Percentiles rank a stretch among this genome's conserved stretches.
Evolutionary conservation across 2,113 vertebrate genomes (phyloP).

Genomic region (Atherinomorus stipes): DNA sequence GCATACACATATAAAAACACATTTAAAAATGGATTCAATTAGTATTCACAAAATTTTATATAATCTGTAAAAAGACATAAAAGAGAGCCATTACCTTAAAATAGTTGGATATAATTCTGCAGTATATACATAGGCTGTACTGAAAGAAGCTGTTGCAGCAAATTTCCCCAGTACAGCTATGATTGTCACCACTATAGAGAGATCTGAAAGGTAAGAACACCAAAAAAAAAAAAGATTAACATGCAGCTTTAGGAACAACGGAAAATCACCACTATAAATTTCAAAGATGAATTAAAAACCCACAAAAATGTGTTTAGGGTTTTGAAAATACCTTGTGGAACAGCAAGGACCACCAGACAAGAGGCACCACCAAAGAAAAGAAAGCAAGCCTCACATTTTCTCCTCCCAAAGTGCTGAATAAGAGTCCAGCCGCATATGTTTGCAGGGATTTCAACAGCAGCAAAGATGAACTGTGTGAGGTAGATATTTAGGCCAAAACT

Average conservation of each 20-base stretch:
- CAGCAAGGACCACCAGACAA: constrained; percentile 81
- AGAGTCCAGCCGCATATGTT: constrained; percentile 73
- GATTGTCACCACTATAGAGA: constrained; percentile 35
- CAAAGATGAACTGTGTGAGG: constrained; percentile 92
- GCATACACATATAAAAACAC: too few relatives aligned
- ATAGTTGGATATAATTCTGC: constrained; percentile 90
- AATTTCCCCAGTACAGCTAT: constrained; percentile 57
- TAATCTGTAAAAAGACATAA: background rate
- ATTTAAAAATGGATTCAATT: too few relatives aligned
- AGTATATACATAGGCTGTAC: constrained; percentile 74
- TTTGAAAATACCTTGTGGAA: constrained; percentile 83
- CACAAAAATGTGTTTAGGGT: background rate
- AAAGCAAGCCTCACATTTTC: constrained; percentile 70
- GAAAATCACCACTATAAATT: background rate
- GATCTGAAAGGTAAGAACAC: constrained; percentile 31
- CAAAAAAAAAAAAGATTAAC: background rate
- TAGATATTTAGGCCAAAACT: constrained; percentile 92
- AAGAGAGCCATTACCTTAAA: constrained; percentile 80
- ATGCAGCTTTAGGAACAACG: background rate
- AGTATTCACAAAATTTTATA: background rate
- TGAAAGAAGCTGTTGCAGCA: constrained; percentile 46
- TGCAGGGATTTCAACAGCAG: constrained; percentile 85
- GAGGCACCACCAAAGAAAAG: constrained; percentile 82
- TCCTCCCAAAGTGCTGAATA: constrained; percentile 85
- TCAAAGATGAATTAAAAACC: background rate